Evolutionary conservation across 1,140 invertebrate genomes (phyloP), one percentile per base, ranked within the genome.

Genomic region (Liolophura sinensis): DNA sequence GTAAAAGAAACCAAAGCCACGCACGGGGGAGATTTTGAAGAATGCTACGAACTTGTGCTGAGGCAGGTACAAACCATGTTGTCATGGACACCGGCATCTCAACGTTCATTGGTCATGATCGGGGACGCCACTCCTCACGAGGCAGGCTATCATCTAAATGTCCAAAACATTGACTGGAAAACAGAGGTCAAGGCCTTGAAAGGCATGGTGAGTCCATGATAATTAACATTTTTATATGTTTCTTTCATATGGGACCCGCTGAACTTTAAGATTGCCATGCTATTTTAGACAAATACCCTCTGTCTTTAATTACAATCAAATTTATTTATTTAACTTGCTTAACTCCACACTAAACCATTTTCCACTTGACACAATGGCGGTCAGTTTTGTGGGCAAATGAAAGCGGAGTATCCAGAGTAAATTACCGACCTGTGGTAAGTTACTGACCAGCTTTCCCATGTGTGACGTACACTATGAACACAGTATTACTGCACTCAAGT

Each of bases 21-120:
- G 0, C 65, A 70, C 31, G 75, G 75, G 3, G 72, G 72, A 14
- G 74, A 77, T 55, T 63, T 52, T n/a, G 69, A 71, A 11, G 77
- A 78, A 48, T 77, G 75, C 65, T 78, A 78, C 64, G 77, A 78
- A 61, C 74, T 78, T n/a, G 77, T 78, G 22, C 64, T 78, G n/a
- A 60, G 70, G 7, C 62, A 78, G 51, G 77, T 73, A 49, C 67
- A 69, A 48, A 71, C 72, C 14, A 72, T 73, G 18, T 66, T 80
- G 51, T 76, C 78, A 27, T 80, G 78, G 78, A 78, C 75, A 14
- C 73, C 76, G 3, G 79, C 77, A 15, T 73, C 72, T 25, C 70
- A 78, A 60, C 67, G 70, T 57, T 70, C 76, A 16, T 66, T 81
- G 24, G 73, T 81, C 48, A 71, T 80, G 63, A 80, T 81, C n/a